A percentile compares a stretch with the other conserved stretches of the same genome.
Conservation (phyloP, 2,113 vertebrate genomes). For the Probosciger aterrimus region DNA sequence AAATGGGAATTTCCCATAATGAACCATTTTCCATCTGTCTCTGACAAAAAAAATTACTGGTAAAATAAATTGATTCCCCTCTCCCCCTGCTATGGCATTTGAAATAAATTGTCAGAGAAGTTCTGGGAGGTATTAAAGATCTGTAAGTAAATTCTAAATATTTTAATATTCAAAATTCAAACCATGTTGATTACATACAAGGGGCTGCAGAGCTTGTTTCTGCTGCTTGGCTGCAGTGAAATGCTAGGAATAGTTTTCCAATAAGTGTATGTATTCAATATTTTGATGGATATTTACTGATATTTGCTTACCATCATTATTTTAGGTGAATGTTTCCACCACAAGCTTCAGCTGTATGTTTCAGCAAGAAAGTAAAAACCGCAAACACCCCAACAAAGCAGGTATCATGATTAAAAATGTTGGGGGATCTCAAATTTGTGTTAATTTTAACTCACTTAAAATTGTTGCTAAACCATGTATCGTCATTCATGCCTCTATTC, state of each 20-base stretch:
- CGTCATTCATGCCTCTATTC: background rate
- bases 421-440: background rate
- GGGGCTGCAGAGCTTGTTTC: background rate
- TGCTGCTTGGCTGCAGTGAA: background rate
- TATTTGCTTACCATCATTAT: background rate
- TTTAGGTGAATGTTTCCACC: background rate
- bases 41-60: background rate
- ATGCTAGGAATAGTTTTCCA: background rate
- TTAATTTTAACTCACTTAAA: background rate
- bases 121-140: background rate
- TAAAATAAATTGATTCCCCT: background rate
- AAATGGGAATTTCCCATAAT: background rate
- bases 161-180: conserved; percentile 23
- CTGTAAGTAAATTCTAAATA: background rate
- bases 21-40: background rate
- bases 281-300: background rate
- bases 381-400: background rate
- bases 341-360: background rate
- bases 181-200: background rate
- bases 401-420: background rate
- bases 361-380: background rate
- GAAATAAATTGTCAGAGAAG: conserved; percentile 7
- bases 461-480: background rate
- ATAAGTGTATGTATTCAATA: background rate
- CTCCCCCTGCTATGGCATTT: background rate